Conservation (phyloP, 2,888 invertebrate genomes). For the Drosophila kanekoi region DNA sequence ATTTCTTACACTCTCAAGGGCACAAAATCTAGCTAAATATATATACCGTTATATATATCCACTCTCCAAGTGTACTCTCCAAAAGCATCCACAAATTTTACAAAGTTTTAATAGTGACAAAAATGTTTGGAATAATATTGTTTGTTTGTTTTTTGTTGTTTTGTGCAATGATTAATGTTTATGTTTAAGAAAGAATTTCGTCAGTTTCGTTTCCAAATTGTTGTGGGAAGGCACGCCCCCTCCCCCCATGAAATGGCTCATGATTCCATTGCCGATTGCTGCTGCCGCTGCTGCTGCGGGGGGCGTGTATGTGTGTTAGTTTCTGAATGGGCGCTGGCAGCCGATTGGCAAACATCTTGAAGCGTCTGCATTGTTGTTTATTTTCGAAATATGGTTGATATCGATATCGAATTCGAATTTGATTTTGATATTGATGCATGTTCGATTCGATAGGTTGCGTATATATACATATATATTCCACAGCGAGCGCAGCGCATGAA, state of each 20-base stretch:
- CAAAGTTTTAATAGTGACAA: conserved; percentile 26
- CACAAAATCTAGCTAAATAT: neutral
- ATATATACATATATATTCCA: conserved; percentile 50
- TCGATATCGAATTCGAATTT: conserved; percentile 36
- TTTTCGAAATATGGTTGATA: conserved; percentile 21
- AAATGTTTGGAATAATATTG: conserved; percentile 17
- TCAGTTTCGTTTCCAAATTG: conserved; percentile 42
- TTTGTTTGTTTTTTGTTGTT: conserved; percentile 1
- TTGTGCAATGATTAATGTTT: conserved; percentile 54
- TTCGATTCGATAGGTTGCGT: conserved; percentile 43
- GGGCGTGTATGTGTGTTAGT: conserved; percentile 67
- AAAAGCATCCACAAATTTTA: conserved; percentile 52
- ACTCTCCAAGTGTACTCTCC: neutral
- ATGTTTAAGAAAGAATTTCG: conserved; percentile 44
- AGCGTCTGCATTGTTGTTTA: conserved; percentile 81
- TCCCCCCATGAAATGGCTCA: conserved; percentile 53
- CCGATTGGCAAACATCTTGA: conserved; percentile 84
- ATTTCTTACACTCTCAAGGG: too few relatives aligned
- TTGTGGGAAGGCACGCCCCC: conserved; percentile 27
- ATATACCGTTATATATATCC: neutral
- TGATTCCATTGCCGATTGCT: conserved; percentile 65
- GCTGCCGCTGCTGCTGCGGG: conserved; percentile 45
- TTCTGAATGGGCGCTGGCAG: conserved; percentile 69
- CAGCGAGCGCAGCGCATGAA: conserved; percentile 79
- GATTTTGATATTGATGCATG: conserved; percentile 33